Percentiles rank a stretch among this genome's conserved stretches.
phyloP scores from a whole-genome alignment of 2,888 invertebrate species.

The Netelia melanura region DNA sequence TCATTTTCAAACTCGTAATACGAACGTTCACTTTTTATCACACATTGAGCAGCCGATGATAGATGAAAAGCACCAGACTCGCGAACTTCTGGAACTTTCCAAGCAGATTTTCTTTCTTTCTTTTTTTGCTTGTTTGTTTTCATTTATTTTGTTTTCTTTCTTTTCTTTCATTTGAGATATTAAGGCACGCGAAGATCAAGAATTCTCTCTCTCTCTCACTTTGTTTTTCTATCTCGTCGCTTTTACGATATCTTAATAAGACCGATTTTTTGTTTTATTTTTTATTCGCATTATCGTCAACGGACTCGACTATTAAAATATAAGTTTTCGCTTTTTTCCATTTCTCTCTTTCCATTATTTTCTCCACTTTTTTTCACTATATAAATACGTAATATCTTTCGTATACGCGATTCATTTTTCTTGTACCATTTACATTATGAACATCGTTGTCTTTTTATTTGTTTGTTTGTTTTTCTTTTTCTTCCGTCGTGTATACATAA shows the following conservation, averaged over 20 bases:
- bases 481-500: conserved; percentile 62
- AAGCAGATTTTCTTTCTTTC: conserved; percentile 22
- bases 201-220: neutral
- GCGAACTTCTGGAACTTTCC: conserved; percentile 36
- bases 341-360: neutral
- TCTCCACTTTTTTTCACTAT: conserved; percentile 24
- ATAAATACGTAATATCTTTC: conserved; percentile 61
- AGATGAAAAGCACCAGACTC: conserved; percentile 61
- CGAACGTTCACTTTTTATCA: conserved; percentile 54
- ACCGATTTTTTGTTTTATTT: neutral
- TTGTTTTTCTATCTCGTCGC: neutral
- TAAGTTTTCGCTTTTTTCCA: conserved; percentile 8
- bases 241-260: conserved; percentile 14
- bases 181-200: conserved; percentile 61
- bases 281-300: conserved; percentile 13
- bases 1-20: no score
- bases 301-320: conserved; percentile 53
- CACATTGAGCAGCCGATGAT: conserved; percentile 69
- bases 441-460: conserved; percentile 37
- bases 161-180: conserved; percentile 42
- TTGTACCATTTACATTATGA: conserved; percentile 57
- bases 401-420: conserved; percentile 31
- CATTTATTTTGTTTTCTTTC: conserved; percentile 15
- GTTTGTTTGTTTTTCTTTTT: conserved; percentile 13
- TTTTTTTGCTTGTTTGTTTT: conserved; percentile 32